Conservation (phyloP, 2,113 vertebrate species). For the Petroica traversi region DNA sequence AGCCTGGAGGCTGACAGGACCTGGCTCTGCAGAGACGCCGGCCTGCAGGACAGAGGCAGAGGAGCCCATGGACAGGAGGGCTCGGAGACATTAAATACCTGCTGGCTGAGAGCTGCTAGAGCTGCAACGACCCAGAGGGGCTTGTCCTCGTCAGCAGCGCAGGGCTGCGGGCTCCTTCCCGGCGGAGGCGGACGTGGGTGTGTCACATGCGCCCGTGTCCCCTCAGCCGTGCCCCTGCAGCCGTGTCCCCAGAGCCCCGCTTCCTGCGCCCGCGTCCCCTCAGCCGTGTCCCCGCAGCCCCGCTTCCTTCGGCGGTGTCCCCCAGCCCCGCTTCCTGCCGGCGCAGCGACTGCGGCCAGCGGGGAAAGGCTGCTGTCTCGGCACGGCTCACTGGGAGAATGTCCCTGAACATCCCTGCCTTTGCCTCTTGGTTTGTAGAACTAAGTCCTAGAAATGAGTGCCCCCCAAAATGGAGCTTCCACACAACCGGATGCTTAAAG, state of each 20-base stretch:
- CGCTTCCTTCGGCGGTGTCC: neutral
- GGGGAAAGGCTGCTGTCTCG: neutral
- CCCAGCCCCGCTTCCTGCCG: neutral
- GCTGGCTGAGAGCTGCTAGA: neutral
- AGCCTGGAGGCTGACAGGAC: neutral
- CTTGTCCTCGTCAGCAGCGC: neutral
- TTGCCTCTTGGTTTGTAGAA: neutral
- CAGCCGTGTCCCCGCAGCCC: neutral
- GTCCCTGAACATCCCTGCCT: neutral
- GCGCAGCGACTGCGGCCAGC: neutral
- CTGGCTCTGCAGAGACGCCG: neutral
- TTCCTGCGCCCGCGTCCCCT: neutral
- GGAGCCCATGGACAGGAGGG: neutral
- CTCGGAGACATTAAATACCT: constrained; percentile 20
- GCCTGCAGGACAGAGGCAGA: neutral
- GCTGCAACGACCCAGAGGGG: neutral
- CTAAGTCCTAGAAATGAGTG: neutral
- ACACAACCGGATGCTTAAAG: neutral
- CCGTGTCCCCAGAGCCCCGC: neutral
- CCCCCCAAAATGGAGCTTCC: neutral
- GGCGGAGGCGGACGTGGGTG: neutral
- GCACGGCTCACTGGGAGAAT: neutral
- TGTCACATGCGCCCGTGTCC: neutral
- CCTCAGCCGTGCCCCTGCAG: neutral
- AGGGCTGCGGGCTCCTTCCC: neutral